These are phyloP conservation scores for Fregata magnificens DNA, from an alignment of 2,113 vertebrate species.

Conservation along the genomic window DNA sequence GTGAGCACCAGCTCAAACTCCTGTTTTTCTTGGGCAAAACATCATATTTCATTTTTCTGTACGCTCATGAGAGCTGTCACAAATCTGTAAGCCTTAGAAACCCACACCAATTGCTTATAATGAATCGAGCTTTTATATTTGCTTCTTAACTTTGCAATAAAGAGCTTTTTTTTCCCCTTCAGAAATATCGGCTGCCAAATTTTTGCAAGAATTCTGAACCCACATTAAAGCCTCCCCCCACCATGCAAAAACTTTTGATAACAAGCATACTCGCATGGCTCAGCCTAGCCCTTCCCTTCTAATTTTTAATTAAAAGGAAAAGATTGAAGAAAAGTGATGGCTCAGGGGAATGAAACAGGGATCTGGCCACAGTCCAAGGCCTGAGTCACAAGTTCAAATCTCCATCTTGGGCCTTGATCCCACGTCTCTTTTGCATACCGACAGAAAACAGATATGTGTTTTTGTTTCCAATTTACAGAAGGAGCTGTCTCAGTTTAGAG, in stretches of 20 bases:
- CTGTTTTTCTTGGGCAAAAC: background rate
- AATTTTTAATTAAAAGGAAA: slow-evolving; percentile 48
- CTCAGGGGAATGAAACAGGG: slow-evolving; percentile 32
- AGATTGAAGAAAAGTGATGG: slow-evolving; percentile 36
- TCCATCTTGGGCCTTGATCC: slow-evolving; percentile 1
- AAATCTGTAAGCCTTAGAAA: slow-evolving; percentile 25
- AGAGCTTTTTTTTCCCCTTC: background rate
- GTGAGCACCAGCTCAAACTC: background rate
- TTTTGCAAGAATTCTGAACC: slow-evolving; percentile 51
- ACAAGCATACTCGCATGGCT: background rate
- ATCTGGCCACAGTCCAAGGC: slow-evolving; percentile 35
- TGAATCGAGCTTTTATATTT: slow-evolving; percentile 52
- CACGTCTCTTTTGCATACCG: background rate
- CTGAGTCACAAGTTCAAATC: slow-evolving; percentile 56
- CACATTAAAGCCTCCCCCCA: slow-evolving; percentile 30
- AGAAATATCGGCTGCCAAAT: slow-evolving; percentile 17
- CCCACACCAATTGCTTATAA: background rate
- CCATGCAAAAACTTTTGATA: slow-evolving; percentile 16
- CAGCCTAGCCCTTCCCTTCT: background rate
- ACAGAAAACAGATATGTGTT: background rate
- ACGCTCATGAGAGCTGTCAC: background rate
- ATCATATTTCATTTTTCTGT: background rate
- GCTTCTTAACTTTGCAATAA: slow-evolving; percentile 25
- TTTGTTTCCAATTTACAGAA: slow-evolving; percentile 39
- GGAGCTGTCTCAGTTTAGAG: slow-evolving; percentile 1